phyloP scores from a whole-genome alignment of 2,113 vertebrate species.

The Oophaga pumilio region DNA sequence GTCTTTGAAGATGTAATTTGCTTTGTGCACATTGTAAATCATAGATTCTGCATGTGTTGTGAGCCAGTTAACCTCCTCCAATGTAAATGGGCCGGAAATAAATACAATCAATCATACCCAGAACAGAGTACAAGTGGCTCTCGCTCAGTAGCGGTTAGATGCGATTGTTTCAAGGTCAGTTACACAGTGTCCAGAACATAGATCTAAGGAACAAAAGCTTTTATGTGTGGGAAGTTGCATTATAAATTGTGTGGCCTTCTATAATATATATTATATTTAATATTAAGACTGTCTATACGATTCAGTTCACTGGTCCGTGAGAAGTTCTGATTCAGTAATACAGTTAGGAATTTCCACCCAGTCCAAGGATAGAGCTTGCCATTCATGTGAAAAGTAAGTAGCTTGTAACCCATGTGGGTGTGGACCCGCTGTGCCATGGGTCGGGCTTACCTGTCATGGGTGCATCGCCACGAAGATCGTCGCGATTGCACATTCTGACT shows the following conservation, averaged over 20 bases:
- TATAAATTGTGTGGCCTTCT: neutral
- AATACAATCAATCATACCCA: neutral
- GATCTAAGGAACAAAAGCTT: neutral
- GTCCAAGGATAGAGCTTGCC: too few relatives aligned
- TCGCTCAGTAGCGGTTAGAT: neutral
- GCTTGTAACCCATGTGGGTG: too few relatives aligned
- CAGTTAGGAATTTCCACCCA: too few relatives aligned
- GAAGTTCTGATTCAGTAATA: too few relatives aligned
- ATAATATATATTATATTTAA: too few relatives aligned
- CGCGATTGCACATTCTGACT: too few relatives aligned
- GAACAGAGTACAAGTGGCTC: neutral
- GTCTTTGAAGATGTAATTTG: neutral
- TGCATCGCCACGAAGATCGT: too few relatives aligned
- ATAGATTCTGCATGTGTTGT: conserved; percentile 1
- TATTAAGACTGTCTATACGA: too few relatives aligned
- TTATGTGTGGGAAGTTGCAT: neutral
- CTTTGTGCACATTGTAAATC: conserved; percentile 1
- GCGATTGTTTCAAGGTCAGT: neutral
- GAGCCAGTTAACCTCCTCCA: neutral
- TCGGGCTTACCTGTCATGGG: too few relatives aligned
- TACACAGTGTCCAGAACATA: neutral
- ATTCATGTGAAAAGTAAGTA: too few relatives aligned
- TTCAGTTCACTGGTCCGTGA: too few relatives aligned
- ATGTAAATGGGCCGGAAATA: conserved; percentile 8
- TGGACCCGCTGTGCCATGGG: too few relatives aligned